phyloP scores from a whole-genome alignment of 2,797 vertebrate species.

The Leptatherina wallacei region DNA sequence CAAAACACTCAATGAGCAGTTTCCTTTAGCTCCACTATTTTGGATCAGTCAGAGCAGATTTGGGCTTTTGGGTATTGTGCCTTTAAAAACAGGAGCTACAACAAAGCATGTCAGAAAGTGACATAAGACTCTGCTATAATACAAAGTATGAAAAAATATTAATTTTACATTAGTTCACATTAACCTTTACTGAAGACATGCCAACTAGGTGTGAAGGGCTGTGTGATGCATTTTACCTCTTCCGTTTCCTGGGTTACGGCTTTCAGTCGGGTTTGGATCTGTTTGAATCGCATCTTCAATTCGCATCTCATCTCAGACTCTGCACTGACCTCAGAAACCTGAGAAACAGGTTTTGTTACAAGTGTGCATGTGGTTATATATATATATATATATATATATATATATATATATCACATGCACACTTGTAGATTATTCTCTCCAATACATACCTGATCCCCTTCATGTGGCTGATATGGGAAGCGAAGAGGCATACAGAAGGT shows the following conservation, averaged over 20 bases:
- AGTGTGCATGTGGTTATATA: too few species aligned
- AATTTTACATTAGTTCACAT: neutral
- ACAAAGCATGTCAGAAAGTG: neutral
- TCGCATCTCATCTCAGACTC: constrained; percentile 84
- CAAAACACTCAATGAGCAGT: neutral
- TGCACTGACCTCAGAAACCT: constrained; percentile 86
- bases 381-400: too few species aligned
- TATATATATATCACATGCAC: too few species aligned
- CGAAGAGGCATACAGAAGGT: constrained; percentile 85
- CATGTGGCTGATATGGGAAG: constrained; percentile 89
- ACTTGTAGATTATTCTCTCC: neutral
- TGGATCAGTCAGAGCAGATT: neutral
- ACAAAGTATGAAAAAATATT: neutral
- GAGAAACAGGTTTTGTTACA: constrained; percentile 12
- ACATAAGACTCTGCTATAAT: neutral
- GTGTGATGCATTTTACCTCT: constrained; percentile 75
- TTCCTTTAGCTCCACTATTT: neutral
- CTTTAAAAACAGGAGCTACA: too few species aligned
- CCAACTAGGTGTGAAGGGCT: neutral
- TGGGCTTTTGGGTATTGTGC: neutral
- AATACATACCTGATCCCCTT: constrained; percentile 87
- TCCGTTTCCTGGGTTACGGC: constrained; percentile 81
- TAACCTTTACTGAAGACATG: neutral
- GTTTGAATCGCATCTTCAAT: constrained; percentile 85
- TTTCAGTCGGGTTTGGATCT: constrained; percentile 84